Evolutionary conservation across 2,888 invertebrate genomes (phyloP).

Genomic region (Lissonota sp.): DNA sequence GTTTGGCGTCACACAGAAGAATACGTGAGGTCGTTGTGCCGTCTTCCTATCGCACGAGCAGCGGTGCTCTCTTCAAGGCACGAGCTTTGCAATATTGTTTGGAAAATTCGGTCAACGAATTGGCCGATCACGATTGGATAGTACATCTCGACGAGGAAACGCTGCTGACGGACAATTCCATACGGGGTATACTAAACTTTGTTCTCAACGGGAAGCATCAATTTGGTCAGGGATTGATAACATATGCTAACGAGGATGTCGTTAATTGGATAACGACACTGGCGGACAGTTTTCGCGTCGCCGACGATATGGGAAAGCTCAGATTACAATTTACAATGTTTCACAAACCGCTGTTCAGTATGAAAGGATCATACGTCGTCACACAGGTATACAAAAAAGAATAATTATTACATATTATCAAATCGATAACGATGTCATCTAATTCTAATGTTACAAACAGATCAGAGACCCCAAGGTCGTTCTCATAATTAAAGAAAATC

Average conservation of each 20-base stretch:
- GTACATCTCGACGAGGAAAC: slow-evolving; percentile 99
- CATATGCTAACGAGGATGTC: slow-evolving; percentile 98
- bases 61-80: slow-evolving; percentile 97
- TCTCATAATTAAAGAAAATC: no score
- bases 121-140: slow-evolving; percentile 96
- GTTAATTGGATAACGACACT: slow-evolving; percentile 98
- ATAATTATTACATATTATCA: no score
- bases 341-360: slow-evolving; percentile 97
- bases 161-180: slow-evolving; percentile 95
- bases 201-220: slow-evolving; percentile 97
- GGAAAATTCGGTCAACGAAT: slow-evolving; percentile 93
- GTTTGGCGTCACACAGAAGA: slow-evolving; percentile 91
- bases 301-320: slow-evolving; percentile 99
- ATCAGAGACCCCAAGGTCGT: no score
- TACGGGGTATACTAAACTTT: slow-evolving; percentile 96
- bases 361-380: slow-evolving; percentile 99
- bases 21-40: slow-evolving; percentile 96
- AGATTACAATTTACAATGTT: slow-evolving; percentile 96
- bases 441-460: no score
- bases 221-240: slow-evolving; percentile 97
- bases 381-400: slow-evolving; percentile 89
- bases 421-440: no score
- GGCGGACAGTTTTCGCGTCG: slow-evolving; percentile 97
- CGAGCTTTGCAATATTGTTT: slow-evolving; percentile 97
- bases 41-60: slow-evolving; percentile 92